Percentiles rank a stretch among this genome's conserved stretches.
Conservation (phyloP, 2,113 vertebrate genomes). For the Antidorcas marsupialis region DNA sequence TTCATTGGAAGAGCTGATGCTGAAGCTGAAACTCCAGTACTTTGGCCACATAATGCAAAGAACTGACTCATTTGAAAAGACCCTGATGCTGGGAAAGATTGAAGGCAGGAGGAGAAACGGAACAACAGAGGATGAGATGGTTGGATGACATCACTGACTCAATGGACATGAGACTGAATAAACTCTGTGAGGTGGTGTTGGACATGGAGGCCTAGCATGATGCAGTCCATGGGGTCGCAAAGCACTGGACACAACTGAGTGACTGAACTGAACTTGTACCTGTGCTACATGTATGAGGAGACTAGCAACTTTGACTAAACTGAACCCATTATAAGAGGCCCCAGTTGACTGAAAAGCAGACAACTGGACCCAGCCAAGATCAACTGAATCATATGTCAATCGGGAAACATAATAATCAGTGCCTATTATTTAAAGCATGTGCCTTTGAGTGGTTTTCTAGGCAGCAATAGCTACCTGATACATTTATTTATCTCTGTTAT, state of each 20-base stretch:
- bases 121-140: not conserved
- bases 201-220: not conserved
- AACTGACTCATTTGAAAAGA: not conserved
- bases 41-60: not conserved
- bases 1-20: not conserved
- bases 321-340: not conserved
- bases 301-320: not conserved
- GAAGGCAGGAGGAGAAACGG: not conserved
- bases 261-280: not conserved
- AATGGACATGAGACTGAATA: not conserved
- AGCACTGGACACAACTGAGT: not conserved
- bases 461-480: not conserved
- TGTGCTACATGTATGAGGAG: not conserved
- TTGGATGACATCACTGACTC: not conserved
- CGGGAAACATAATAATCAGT: not conserved
- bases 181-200: not conserved
- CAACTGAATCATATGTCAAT: not conserved
- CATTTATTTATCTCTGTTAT: not conserved
- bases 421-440: not conserved
- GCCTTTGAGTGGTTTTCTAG: not conserved
- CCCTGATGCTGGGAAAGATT: not conserved
- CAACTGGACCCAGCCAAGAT: not conserved
- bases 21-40: not conserved
- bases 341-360: not conserved
- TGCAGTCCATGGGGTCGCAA: accelerated